Percentiles rank a stretch among this genome's conserved stretches.
Conservation (phyloP, 2,113 vertebrate genomes). For the Oncorhynchus gorbuscha region DNA sequence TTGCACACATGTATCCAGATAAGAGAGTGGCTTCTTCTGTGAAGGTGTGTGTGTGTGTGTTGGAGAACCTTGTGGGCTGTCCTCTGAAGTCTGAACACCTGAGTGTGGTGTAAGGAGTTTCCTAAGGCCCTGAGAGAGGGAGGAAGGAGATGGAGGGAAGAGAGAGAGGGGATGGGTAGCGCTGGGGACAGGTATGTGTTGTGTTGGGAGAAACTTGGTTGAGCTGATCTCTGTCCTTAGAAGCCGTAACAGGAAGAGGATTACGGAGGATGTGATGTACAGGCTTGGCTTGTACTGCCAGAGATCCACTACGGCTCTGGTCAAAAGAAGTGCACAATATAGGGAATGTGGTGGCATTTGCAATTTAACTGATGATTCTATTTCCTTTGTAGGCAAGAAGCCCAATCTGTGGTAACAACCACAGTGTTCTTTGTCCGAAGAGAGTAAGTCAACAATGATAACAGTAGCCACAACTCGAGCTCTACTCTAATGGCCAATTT, state of each 20-base stretch:
- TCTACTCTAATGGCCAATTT: conserved; percentile 4
- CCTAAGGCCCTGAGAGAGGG: neutral
- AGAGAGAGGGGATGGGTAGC: neutral
- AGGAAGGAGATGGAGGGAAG: no score
- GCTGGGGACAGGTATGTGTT: neutral
- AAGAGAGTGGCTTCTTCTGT: conserved; percentile 13
- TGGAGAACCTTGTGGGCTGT: neutral
- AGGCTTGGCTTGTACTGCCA: no score
- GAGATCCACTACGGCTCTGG: no score
- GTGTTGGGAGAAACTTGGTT: neutral
- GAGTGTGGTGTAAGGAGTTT: neutral
- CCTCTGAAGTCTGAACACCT: neutral
- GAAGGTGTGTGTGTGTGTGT: conserved; percentile 19
- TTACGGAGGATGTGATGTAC: no score
- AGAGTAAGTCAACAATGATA: neutral
- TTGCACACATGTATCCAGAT: conserved; percentile 4
- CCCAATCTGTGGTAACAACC: conserved; percentile 23
- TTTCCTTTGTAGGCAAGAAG: neutral
- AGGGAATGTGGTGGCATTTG: conserved; percentile 21
- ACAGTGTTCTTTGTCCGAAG: conserved; percentile 32
- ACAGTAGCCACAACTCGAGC: neutral
- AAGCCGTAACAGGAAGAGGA: no score
- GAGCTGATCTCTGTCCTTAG: no score
- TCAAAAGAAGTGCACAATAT: no score
- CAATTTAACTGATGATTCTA: neutral